Conservation (phyloP, 2,113 vertebrate genomes). For the Polypterus senegalus region DNA sequence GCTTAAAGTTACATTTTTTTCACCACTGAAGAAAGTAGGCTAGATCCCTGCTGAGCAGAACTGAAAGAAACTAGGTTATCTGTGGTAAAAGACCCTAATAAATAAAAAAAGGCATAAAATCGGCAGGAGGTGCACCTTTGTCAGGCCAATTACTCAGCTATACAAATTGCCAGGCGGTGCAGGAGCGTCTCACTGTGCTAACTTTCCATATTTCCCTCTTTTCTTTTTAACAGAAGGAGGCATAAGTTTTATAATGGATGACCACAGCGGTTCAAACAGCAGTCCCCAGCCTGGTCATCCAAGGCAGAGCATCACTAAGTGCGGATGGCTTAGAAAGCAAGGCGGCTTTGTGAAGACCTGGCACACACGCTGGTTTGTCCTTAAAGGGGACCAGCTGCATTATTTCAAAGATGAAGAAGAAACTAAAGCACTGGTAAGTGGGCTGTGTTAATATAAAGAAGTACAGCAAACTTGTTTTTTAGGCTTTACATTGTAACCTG, state of each 20-base stretch:
- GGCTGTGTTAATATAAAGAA: background rate
- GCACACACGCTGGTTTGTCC: constrained; percentile 95
- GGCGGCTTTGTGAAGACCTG: constrained; percentile 98
- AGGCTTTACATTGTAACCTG: too few relatives aligned
- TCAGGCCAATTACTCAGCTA: background rate
- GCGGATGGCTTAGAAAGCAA: constrained; percentile 95
- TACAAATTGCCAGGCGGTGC: background rate
- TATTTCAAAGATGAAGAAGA: constrained; percentile 98
- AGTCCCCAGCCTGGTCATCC: constrained; percentile 36
- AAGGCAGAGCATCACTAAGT: constrained; percentile 49
- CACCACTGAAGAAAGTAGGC: background rate
- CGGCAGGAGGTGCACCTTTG: constrained; percentile 1
- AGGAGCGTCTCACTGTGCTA: constrained; percentile 3
- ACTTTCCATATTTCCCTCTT: constrained; percentile 19
- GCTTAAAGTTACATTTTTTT: too few relatives aligned
- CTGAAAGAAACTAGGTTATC: constrained; percentile 5
- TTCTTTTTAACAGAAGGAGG: constrained; percentile 36
- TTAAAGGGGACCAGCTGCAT: constrained; percentile 79
- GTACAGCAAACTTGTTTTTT: too few relatives aligned
- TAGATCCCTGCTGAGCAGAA: background rate
- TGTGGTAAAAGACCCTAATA: background rate
- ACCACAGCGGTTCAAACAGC: constrained; percentile 50
- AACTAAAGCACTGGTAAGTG: constrained; percentile 84
- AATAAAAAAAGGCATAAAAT: background rate
- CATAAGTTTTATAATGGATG: constrained; percentile 59